phyloP scores from a whole-genome alignment of 2,888 invertebrate genomes.

The Zygaena filipendulae region DNA sequence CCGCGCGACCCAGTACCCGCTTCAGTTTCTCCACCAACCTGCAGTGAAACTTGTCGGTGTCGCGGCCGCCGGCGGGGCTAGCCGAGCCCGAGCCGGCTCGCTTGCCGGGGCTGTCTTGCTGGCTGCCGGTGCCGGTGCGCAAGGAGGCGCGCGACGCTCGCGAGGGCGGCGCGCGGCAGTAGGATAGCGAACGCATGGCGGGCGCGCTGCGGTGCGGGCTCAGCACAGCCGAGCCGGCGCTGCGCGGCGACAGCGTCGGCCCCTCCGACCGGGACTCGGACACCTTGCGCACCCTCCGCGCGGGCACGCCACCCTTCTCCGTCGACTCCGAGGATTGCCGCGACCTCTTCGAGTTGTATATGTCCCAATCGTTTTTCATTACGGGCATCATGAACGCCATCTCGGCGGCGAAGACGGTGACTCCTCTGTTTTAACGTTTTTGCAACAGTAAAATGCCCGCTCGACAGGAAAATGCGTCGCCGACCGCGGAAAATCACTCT shows the following conservation, averaged over 20 bases:
- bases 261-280: constrained; percentile 82
- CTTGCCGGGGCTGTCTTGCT: constrained; percentile 73
- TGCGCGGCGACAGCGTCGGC: constrained; percentile 74
- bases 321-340: constrained; percentile 79
- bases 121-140: too few species aligned
- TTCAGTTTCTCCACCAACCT: constrained; percentile 83
- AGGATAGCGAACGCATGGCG: constrained; percentile 69
- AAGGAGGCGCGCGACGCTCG: constrained; percentile 64
- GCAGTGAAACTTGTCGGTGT: constrained; percentile 82
- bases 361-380: constrained; percentile 93
- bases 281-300: constrained; percentile 64
- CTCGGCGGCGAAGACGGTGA: constrained; percentile 48
- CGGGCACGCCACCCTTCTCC: constrained; percentile 31
- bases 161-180: constrained; percentile 61
- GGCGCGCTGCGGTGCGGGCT: constrained; percentile 76
- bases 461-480: too few species aligned
- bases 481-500: constrained; percentile 8
- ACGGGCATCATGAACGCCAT: constrained; percentile 98
- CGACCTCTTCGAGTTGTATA: constrained; percentile 85
- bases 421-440: constrained; percentile 57
- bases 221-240: constrained; percentile 53
- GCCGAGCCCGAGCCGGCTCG: constrained; percentile 71
- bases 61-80: constrained; percentile 71
- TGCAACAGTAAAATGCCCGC: constrained; percentile 33
- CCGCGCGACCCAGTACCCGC: constrained; percentile 73